Conservation (phyloP, 1,140 invertebrate species). For the Drosophila lacteicornis region DNA sequence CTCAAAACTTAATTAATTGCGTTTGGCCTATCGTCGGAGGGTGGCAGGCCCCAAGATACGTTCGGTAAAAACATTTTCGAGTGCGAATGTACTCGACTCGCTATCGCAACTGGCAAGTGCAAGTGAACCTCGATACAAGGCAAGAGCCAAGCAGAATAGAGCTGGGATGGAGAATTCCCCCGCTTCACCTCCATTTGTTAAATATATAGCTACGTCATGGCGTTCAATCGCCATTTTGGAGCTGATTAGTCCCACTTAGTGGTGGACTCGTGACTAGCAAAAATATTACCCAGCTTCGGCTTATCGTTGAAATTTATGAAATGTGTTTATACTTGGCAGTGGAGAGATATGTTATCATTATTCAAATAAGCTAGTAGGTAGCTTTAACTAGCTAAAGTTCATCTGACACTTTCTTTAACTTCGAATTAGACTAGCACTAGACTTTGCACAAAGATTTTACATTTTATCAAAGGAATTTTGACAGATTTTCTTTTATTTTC, state of each 20-base stretch:
- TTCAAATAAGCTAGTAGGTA: neutral
- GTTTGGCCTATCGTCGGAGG: slow-evolving; percentile 11
- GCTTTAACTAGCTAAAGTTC: neutral
- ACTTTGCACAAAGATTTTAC: neutral
- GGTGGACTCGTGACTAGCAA: slow-evolving; percentile 36
- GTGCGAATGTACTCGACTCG: slow-evolving; percentile 21
- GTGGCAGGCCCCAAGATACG: slow-evolving; percentile 22
- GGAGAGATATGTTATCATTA: slow-evolving; percentile 16
- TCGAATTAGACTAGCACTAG: neutral
- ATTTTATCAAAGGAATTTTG: neutral
- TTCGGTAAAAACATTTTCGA: slow-evolving; percentile 40
- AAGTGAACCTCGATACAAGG: slow-evolving; percentile 18
- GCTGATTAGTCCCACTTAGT: slow-evolving; percentile 25
- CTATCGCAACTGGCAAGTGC: slow-evolving; percentile 37
- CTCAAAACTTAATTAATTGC: slow-evolving; percentile 42
- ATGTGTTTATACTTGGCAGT: neutral
- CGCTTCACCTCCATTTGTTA: neutral
- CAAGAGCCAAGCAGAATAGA: neutral
- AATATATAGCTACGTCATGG: slow-evolving; percentile 15
- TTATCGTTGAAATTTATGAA: slow-evolving; percentile 33
- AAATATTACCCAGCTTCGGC: slow-evolving; percentile 11
- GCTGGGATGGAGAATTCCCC: neutral
- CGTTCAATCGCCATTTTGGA: slow-evolving; percentile 17
- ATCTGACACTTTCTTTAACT: no score
- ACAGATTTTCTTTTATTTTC: neutral